Evolutionary conservation across 2,888 invertebrate genomes (phyloP).

Genomic region (Lithophane semibrunnea): DNA sequence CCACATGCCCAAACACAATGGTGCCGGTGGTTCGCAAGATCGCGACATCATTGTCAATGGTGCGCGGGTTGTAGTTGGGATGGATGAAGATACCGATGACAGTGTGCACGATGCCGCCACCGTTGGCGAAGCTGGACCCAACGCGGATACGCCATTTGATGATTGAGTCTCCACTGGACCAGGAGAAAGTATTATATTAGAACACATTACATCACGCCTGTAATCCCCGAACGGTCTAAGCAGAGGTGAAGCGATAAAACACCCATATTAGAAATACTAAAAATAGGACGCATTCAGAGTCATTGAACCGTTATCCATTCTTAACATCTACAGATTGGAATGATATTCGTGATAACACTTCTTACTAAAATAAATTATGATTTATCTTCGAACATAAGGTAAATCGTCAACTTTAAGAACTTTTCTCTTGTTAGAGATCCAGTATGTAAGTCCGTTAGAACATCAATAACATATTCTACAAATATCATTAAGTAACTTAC

Average conservation of each 20-base stretch:
- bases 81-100: conserved; percentile 58
- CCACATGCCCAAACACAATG: conserved; percentile 31
- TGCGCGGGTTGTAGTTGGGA: conserved; percentile 51
- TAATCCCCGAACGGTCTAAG: neutral
- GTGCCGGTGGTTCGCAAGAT: conserved; percentile 54
- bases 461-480: neutral
- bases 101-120: conserved; percentile 67
- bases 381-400: neutral
- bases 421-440: neutral
- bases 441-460: no score
- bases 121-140: conserved; percentile 67
- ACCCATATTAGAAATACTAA: neutral
- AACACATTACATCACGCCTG: neutral
- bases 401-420: no score
- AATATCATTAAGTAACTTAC: conserved; percentile 65
- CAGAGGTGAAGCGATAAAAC: neutral
- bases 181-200: neutral
- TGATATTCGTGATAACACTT: neutral
- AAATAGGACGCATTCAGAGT: neutral
- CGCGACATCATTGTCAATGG: conserved; percentile 68
- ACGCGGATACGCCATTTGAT: conserved; percentile 66
- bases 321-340: neutral
- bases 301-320: neutral
- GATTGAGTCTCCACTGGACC: conserved; percentile 60
- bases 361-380: neutral